A percentile compares a stretch with the other conserved stretches of the same genome.
phyloP scores from a whole-genome alignment of 1,140 invertebrate species.

The Drosophila nebulosa region DNA sequence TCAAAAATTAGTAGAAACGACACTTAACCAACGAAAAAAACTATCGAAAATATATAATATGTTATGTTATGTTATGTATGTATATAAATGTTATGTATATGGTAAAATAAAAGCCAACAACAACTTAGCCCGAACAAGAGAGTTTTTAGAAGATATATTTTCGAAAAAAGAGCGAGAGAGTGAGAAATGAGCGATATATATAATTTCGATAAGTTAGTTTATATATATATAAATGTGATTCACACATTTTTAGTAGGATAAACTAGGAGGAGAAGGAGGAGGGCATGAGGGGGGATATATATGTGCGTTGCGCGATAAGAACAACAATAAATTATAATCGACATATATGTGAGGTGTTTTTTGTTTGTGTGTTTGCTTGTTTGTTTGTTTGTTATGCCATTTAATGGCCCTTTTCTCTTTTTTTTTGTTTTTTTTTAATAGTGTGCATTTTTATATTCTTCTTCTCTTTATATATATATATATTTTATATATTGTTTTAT shows the following conservation, averaged over 20 bases:
- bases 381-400: conserved; percentile 33
- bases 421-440: conserved; percentile 22
- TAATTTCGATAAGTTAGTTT: background rate
- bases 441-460: conserved; percentile 50
- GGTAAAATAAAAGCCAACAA: conserved; percentile 69
- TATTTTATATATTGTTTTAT: conserved; percentile 60
- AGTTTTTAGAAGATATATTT: conserved; percentile 61
- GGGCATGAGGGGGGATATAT: conserved; percentile 29
- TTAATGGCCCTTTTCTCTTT: too few species aligned
- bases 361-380: background rate
- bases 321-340: conserved; percentile 76
- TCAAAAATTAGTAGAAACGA: conserved; percentile 78
- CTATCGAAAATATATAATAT: conserved; percentile 61
- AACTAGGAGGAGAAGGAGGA: background rate
- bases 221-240: background rate
- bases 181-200: conserved; percentile 48
- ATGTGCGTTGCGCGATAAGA: conserved; percentile 60
- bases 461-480: conserved; percentile 20
- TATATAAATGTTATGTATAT: conserved; percentile 18
- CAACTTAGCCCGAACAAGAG: conserved; percentile 59
- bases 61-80: conserved; percentile 40
- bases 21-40: conserved; percentile 71
- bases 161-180: background rate
- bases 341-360: conserved; percentile 67
- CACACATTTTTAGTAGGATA: background rate